phyloP scores from a whole-genome alignment of 2,113 vertebrate species.

The Albula goreensis region DNA sequence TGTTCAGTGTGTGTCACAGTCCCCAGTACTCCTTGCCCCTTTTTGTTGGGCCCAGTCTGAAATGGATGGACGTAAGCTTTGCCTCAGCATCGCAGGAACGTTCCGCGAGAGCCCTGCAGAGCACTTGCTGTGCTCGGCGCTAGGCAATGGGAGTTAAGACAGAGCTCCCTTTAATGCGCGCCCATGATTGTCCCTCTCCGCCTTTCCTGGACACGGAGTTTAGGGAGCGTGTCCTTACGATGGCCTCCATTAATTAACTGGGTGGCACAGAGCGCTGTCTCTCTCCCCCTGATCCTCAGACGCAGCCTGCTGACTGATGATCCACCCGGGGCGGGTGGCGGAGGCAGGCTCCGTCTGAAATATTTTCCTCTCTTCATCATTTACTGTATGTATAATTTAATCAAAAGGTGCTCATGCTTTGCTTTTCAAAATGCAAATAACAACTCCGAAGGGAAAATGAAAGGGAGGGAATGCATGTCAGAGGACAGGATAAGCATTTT shows the following conservation, averaged over 20 bases:
- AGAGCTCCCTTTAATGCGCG: background rate
- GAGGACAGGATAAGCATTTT: background rate
- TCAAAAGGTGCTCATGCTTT: background rate
- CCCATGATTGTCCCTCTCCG: background rate
- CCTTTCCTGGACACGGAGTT: background rate
- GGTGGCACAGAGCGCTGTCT: background rate
- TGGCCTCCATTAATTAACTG: background rate
- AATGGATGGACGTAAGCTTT: too few relatives aligned
- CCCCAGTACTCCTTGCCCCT: too few relatives aligned
- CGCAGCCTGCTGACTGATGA: background rate
- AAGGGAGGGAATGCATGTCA: background rate
- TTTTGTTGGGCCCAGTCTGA: too few relatives aligned
- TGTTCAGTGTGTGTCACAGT: too few relatives aligned
- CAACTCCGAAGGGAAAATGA: background rate
- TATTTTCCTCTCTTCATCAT: background rate
- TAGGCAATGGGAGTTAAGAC: background rate
- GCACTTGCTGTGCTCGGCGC: background rate
- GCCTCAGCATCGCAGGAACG: too few relatives aligned
- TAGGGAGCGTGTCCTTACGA: background rate
- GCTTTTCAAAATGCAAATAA: background rate
- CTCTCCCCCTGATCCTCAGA: background rate
- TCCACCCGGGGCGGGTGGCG: too few relatives aligned
- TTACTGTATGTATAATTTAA: constrained; percentile 20
- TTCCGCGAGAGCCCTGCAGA: background rate
- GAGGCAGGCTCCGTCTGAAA: background rate